These are phyloP conservation scores for Perognathus longimembris DNA, from an alignment of 2,113 vertebrate genomes.

Conservation along the genomic window DNA sequence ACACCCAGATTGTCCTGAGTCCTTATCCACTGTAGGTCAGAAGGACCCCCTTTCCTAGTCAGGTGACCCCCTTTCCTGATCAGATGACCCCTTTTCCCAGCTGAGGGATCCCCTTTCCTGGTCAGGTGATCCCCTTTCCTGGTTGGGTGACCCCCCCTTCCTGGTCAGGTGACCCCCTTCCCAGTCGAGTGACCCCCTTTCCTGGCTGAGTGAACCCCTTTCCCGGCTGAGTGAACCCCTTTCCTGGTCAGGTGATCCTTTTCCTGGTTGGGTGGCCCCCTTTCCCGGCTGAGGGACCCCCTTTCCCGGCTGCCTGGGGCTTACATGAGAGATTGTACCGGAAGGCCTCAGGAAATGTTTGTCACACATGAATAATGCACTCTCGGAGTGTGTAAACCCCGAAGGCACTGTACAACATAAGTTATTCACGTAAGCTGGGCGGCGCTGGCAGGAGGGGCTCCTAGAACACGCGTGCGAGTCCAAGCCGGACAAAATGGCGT, in stretches of 20 bases:
- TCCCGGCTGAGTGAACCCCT: too few species aligned
- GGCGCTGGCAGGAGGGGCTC: neutral
- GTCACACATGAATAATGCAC: constrained; percentile 61
- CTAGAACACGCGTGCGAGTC: too few species aligned
- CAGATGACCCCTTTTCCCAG: too few species aligned
- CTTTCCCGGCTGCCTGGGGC: neutral
- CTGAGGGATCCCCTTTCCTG: neutral
- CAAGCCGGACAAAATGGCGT: too few species aligned
- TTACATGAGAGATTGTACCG: constrained; percentile 54
- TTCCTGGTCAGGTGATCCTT: too few species aligned
- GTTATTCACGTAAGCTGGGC: constrained; percentile 61
- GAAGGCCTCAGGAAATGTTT: constrained; percentile 64
- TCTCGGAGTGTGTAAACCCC: constrained; percentile 60
- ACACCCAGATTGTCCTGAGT: neutral
- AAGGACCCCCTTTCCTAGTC: too few species aligned
- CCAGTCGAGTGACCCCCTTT: too few species aligned
- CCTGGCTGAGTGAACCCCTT: neutral
- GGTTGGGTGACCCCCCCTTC: too few species aligned
- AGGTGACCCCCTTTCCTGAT: too few species aligned
- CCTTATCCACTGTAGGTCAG: too few species aligned
- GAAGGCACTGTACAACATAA: constrained; percentile 51
- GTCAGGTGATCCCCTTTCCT: too few species aligned
- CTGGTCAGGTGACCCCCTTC: neutral
- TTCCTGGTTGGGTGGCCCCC: too few species aligned
- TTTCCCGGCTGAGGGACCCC: neutral